Base-by-base conservation (phyloP, 1,140 invertebrate species). In the Leguminivora glycinivorella region DNA sequence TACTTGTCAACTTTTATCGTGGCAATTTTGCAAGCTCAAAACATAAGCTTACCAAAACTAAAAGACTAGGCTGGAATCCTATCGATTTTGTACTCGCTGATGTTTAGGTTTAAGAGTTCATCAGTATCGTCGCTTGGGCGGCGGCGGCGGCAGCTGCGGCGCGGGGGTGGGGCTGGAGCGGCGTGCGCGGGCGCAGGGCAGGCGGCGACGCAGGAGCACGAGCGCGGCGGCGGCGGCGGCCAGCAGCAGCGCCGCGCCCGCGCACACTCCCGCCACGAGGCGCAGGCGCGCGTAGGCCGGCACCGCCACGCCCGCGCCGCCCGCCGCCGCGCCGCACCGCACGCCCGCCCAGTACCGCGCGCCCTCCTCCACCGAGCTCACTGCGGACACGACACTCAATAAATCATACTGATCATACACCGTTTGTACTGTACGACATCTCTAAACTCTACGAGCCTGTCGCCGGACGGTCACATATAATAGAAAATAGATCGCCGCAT, bases 211-310 rank as follows among this genome's bases (percentile, higher is more conserved):
- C 52, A 77, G 73, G 9, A 82, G 73, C 70, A 83, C 71, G 52
- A 81, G 81, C 24, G 71, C 79, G 24, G 78, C 84, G 58, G 73
- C 71, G 58, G 81, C 82, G 29, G 74, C 82, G 68, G 85, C 74
- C 75, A 85, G 77, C 74, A 85, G 76, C 73, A 82, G 52, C 56
- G 69, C 86, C 19, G 71, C 84, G 40, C 75, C 84, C 25, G 82
- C 78, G 67, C 74, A 74, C 22, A 77, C 84, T 24, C 72, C 75
- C 56, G 86, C 84, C 56, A 81, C 86, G 67, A 75, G 79, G 47
- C 84, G 83, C 74, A 87, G 77, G 7, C 86, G 81, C 67, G 77
- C 74, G 76, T 83, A 85, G 75, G 77, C 75, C 75, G 86, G 86
- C 76, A 86, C 86, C 63, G 56, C 72, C 73, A 83, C 70, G 69